Evolutionary conservation across 92 coral and sea anemone genomes (phyloP).

Genomic region (Phenganax stokvisi): DNA sequence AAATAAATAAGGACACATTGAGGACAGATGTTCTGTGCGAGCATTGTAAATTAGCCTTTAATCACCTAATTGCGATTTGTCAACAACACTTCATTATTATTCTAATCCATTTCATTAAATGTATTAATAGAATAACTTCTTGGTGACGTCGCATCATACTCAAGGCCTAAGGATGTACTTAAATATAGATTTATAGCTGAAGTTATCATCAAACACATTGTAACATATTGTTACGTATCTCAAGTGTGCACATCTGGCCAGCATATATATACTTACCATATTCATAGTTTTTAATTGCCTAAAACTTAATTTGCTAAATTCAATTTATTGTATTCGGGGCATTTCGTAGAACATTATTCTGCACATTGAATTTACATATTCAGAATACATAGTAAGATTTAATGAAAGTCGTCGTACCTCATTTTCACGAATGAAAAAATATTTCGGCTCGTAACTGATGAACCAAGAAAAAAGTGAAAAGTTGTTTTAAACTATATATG

Average conservation of each 20-base stretch:
- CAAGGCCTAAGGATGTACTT: background rate
- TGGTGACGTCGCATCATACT: background rate
- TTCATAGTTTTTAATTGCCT: background rate
- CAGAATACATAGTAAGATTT: too few species aligned
- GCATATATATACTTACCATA: background rate
- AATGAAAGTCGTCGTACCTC: too few species aligned
- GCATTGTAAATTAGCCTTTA: conserved; percentile 4
- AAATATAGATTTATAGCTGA: background rate
- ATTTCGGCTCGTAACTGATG: too few species aligned
- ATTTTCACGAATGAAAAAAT: too few species aligned
- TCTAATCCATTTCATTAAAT: conserved; percentile 5
- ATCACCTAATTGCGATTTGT: conserved; percentile 18
- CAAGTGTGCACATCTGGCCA: background rate
- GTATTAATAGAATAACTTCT: background rate
- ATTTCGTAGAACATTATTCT: too few species aligned
- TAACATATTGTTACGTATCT: background rate
- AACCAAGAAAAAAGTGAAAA: too few species aligned
- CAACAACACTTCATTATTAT: background rate
- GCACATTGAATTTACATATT: too few species aligned
- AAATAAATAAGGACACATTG: background rate
- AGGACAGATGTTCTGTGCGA: background rate
- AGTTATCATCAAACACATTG: background rate
- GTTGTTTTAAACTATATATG: too few species aligned
- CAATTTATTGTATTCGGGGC: background rate
- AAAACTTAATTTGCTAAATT: background rate